Conservation (phyloP, 1,140 invertebrate genomes). For the Hylyphantes graminicola region DNA sequence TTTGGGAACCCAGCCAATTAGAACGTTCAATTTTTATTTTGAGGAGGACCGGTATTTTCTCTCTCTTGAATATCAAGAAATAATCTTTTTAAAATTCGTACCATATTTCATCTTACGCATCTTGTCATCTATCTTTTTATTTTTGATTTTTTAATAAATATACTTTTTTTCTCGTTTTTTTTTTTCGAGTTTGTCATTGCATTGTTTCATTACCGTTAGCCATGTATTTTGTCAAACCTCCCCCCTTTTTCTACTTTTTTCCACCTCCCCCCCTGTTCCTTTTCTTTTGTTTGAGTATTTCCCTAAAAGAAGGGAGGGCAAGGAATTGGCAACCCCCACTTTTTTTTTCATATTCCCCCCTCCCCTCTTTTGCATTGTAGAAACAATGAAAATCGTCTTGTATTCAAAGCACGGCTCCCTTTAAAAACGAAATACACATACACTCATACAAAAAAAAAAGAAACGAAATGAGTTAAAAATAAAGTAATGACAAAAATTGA, state of each 20-base stretch:
- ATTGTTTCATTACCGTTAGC: slow-evolving; percentile 58
- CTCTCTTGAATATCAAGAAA: slow-evolving; percentile 52
- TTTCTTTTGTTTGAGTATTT: slow-evolving; percentile 52
- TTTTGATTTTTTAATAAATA: slow-evolving; percentile 18
- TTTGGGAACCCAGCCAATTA: slow-evolving; percentile 58
- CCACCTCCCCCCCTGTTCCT: neutral
- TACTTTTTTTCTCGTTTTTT: slow-evolving; percentile 9
- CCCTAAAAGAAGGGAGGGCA: neutral
- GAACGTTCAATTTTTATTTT: slow-evolving; percentile 54
- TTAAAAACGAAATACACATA: slow-evolving; percentile 30
- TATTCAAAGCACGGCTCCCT: slow-evolving; percentile 44
- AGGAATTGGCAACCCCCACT: slow-evolving; percentile 43
- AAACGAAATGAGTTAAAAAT: slow-evolving; percentile 46
- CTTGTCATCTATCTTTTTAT: slow-evolving; percentile 52
- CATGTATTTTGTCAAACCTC: slow-evolving; percentile 49
- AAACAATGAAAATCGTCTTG: slow-evolving; percentile 48
- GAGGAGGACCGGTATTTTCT: slow-evolving; percentile 4
- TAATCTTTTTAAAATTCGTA: slow-evolving; percentile 54
- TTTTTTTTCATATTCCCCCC: neutral
- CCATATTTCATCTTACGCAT: slow-evolving; percentile 56
- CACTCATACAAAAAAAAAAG: slow-evolving; percentile 21
- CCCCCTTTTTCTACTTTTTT: neutral
- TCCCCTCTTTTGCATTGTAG: slow-evolving; percentile 14
- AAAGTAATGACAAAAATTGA: slow-evolving; percentile 56
- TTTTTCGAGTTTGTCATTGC: slow-evolving; percentile 48